Evolutionary conservation across 2,113 vertebrate genomes (phyloP).

Genomic region (Sakesphorus luctuosus): DNA sequence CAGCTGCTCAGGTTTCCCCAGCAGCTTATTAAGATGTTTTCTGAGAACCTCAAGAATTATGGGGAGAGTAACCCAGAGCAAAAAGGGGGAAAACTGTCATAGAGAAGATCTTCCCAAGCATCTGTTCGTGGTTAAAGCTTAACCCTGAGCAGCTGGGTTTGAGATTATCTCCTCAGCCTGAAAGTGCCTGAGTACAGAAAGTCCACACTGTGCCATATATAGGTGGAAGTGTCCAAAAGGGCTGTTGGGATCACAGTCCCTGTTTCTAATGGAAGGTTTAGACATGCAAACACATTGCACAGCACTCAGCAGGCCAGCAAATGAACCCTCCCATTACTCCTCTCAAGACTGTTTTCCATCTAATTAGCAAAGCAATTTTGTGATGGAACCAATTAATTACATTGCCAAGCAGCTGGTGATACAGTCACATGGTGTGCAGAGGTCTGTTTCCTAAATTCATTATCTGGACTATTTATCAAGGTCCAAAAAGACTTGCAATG

Average conservation of each 20-base stretch:
- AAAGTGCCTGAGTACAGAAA: neutral
- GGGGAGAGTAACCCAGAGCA: neutral
- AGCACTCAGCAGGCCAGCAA: neutral
- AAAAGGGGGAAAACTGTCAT: neutral
- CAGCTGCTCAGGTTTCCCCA: neutral
- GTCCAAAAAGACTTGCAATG: neutral
- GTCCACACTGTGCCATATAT: no score
- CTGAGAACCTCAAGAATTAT: neutral
- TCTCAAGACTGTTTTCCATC: constrained; percentile 39
- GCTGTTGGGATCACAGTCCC: neutral
- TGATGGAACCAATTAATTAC: constrained; percentile 60
- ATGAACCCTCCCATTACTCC: constrained; percentile 2
- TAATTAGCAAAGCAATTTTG: constrained; percentile 61
- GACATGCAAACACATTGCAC: neutral
- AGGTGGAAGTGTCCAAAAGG: neutral
- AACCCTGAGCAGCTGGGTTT: neutral
- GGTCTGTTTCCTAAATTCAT: neutral
- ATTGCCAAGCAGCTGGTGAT: constrained; percentile 23
- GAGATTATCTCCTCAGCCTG: neutral
- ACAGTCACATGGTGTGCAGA: neutral
- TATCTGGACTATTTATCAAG: neutral
- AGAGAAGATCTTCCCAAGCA: neutral
- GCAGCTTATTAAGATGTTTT: neutral
- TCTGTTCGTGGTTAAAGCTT: neutral
- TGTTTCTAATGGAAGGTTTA: neutral